These are phyloP conservation scores for Henricia sp. DNA, from an alignment of 53 echinoderm and acorn worm genomes.

Conservation along the genomic window DNA sequence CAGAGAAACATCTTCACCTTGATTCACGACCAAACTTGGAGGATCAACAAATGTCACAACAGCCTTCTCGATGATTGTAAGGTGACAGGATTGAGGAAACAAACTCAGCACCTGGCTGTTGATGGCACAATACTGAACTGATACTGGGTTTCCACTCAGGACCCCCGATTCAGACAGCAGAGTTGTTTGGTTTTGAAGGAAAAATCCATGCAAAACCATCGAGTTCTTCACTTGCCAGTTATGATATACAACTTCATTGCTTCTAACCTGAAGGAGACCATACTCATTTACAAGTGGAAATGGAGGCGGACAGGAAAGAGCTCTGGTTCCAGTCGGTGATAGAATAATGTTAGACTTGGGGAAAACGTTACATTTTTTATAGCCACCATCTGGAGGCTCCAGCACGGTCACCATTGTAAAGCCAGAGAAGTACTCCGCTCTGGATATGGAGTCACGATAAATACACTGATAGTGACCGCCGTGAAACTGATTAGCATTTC, in stretches of 20 bases:
- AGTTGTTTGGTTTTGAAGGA: conserved; percentile 80
- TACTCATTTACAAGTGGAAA: conserved; percentile 8
- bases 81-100: conserved; percentile 67
- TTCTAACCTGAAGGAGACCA: neutral
- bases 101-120: conserved; percentile 66
- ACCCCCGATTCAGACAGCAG: conserved; percentile 72
- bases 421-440: conserved; percentile 62
- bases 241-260: conserved; percentile 55
- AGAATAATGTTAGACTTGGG: conserved; percentile 81
- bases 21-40: conserved; percentile 35
- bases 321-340: conserved; percentile 63
- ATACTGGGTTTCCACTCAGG: conserved; percentile 28
- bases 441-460: conserved; percentile 57
- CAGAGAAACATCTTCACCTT: conserved; percentile 70
- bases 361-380: conserved; percentile 69
- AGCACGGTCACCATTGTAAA: conserved; percentile 76
- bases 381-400: conserved; percentile 77
- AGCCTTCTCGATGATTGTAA: conserved; percentile 55
- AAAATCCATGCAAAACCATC: conserved; percentile 74
- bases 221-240: conserved; percentile 51
- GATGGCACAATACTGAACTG: conserved; percentile 69
- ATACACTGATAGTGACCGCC: conserved; percentile 88
- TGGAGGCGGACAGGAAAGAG: conserved; percentile 62
- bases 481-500: conserved; percentile 68
- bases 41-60: conserved; percentile 62